Evolutionary conservation across 1,140 invertebrate species (phyloP).

Genomic region (Gonioctena quinquepunctata): DNA sequence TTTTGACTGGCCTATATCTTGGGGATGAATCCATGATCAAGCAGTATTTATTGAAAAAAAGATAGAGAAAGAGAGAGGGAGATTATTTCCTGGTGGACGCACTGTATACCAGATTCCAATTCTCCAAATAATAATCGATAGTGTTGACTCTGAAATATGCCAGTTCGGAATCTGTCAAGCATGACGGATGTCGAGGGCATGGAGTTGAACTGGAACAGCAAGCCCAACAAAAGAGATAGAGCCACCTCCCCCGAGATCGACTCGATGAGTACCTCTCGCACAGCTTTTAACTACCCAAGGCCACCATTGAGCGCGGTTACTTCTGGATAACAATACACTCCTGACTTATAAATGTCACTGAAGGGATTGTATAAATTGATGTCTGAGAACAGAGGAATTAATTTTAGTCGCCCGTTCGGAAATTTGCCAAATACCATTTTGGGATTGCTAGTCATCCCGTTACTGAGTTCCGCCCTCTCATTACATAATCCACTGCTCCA

Average conservation of each 20-base stretch:
- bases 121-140: too few species aligned
- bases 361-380: slow-evolving; percentile 53
- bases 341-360: slow-evolving; percentile 54
- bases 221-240: slow-evolving; percentile 42
- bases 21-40: too few species aligned
- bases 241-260: slow-evolving; percentile 39
- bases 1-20: too few species aligned
- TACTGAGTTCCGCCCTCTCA: slow-evolving; percentile 34
- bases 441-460: slow-evolving; percentile 42
- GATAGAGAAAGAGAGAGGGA: too few species aligned
- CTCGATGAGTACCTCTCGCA: slow-evolving; percentile 48
- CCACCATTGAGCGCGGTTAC: slow-evolving; percentile 46
- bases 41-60: too few species aligned
- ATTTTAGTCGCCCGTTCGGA: slow-evolving; percentile 53
- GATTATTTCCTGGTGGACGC: too few species aligned
- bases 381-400: slow-evolving; percentile 52
- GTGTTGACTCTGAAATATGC: too few species aligned
- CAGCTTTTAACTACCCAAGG: slow-evolving; percentile 52
- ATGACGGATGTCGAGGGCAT: background rate
- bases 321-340: slow-evolving; percentile 53
- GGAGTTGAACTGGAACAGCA: background rate
- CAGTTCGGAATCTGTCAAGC: background rate
- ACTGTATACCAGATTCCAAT: too few species aligned
- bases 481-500: slow-evolving; percentile 40
- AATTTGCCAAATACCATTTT: slow-evolving; percentile 52